Evolutionary conservation across 2,888 invertebrate genomes (phyloP).

Genomic region (Lepas anatifera): DNA sequence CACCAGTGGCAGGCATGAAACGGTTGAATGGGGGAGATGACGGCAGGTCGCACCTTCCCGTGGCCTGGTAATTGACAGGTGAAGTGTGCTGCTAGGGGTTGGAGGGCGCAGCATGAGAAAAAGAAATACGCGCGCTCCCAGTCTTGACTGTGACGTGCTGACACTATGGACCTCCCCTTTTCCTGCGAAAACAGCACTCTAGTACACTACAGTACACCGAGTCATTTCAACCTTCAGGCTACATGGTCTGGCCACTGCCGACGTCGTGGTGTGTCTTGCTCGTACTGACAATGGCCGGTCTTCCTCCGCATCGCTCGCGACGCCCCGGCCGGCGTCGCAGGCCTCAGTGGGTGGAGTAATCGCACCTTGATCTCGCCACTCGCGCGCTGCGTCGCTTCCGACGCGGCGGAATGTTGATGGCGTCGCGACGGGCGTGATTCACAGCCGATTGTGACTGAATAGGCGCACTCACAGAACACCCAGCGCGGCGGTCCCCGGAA

Average conservation of each 20-base stretch:
- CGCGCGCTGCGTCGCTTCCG: neutral
- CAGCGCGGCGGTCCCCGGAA: no score
- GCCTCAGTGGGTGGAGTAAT: neutral
- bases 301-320: no score
- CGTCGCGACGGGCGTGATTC: neutral
- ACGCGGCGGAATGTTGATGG: conserved; percentile 2
- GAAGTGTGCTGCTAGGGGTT: no score
- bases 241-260: neutral
- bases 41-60: neutral
- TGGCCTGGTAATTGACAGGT: neutral
- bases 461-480: no score
- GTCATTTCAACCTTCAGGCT: neutral
- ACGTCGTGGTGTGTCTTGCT: no score
- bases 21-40: neutral
- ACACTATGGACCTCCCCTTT: no score
- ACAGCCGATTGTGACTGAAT: conserved; percentile 1
- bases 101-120: no score
- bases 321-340: neutral
- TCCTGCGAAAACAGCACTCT: no score
- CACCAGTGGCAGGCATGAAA: neutral
- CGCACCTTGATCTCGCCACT: neutral
- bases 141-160: no score
- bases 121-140: no score
- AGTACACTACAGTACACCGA: neutral
- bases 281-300: no score